These are phyloP conservation scores for Misgurnus mizolepis DNA, from an alignment of 2,113 vertebrate genomes.

Conservation along the genomic window DNA sequence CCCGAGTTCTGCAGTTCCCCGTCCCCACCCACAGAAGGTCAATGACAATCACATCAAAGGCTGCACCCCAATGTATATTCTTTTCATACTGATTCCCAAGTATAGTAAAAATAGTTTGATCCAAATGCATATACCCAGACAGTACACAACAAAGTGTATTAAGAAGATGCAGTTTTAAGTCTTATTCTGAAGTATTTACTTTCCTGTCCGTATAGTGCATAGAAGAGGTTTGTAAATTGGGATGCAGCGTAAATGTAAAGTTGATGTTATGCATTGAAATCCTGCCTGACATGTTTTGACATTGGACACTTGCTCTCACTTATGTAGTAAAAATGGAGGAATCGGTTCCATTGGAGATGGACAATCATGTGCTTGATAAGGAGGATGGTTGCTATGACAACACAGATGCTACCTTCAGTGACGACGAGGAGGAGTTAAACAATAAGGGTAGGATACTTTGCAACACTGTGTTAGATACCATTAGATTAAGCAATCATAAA, in stretches of 20 bases:
- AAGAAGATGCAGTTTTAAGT: too few relatives aligned
- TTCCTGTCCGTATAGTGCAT: too few relatives aligned
- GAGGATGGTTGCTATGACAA: constrained; percentile 94
- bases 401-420: constrained; percentile 92
- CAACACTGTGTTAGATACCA: not conserved
- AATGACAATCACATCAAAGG: not conserved
- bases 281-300: not conserved
- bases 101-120: not conserved
- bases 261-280: not conserved
- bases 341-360: constrained; percentile 86
- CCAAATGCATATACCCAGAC: not conserved
- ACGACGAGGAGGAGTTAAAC: constrained; percentile 90
- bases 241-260: not conserved
- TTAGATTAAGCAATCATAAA: too few relatives aligned
- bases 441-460: constrained; percentile 79
- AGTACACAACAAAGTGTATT: too few relatives aligned
- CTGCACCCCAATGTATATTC: not conserved
- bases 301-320: not conserved
- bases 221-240: too few relatives aligned
- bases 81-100: not conserved
- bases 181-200: too few relatives aligned
- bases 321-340: constrained; percentile 90
- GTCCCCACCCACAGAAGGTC: constrained; percentile 89
- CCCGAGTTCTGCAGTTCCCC: constrained; percentile 95
- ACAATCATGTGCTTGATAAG: constrained; percentile 91